Evolutionary conservation across 2,113 vertebrate genomes (phyloP).

Genomic region (Pardalotus punctatus): DNA sequence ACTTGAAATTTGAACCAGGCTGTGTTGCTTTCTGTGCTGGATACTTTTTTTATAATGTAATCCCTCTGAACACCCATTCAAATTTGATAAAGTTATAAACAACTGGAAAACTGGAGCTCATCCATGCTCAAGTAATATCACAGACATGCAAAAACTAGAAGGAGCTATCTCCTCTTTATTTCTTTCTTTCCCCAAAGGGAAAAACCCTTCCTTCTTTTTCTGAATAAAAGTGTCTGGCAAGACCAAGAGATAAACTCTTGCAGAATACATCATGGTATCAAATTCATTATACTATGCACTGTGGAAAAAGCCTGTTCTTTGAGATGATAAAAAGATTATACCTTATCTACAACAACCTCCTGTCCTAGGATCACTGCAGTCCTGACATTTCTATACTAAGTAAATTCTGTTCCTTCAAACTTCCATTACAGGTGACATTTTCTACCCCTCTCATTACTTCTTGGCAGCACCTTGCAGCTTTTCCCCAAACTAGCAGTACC

Average conservation of each 20-base stretch:
- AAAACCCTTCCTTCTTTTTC: background rate
- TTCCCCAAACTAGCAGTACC: background rate
- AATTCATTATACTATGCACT: background rate
- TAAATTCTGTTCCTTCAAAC: background rate
- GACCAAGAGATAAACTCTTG: background rate
- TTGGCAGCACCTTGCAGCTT: background rate
- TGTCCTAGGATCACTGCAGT: background rate
- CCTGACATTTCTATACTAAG: background rate
- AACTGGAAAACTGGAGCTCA: slow-evolving; percentile 16
- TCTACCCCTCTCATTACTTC: background rate
- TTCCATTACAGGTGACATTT: background rate
- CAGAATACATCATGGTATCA: background rate
- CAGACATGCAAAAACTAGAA: background rate
- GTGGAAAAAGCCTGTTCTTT: background rate
- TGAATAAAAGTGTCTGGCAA: background rate
- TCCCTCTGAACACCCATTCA: background rate
- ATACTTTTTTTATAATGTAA: background rate
- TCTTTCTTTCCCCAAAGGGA: background rate
- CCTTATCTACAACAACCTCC: background rate
- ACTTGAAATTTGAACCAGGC: background rate
- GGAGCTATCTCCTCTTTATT: background rate
- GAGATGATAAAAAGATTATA: background rate
- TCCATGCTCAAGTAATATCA: background rate
- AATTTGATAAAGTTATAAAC: slow-evolving; percentile 21
- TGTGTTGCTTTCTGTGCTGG: background rate